Percentiles rank a stretch among this genome's conserved stretches.
Conservation (phyloP, 2,888 invertebrate genomes). For the Schizotus pectinicornis region DNA sequence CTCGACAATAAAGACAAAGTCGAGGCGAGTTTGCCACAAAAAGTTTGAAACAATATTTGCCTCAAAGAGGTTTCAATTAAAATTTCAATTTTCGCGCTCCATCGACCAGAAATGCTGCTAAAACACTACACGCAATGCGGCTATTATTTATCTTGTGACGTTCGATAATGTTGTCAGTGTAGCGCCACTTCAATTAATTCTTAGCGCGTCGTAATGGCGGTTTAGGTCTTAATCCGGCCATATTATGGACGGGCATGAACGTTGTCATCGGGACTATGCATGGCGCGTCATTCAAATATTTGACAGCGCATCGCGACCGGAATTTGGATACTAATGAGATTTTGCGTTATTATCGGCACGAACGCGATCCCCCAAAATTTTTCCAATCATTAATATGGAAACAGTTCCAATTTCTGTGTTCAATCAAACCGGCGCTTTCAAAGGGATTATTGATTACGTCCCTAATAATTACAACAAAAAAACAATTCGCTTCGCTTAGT, state of each 20-base stretch:
- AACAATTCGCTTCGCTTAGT: too few relatives aligned
- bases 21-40: background rate
- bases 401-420: too few relatives aligned
- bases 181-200: constrained; percentile 34
- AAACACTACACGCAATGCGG: constrained; percentile 7
- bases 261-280: constrained; percentile 22
- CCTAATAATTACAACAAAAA: too few relatives aligned
- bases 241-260: constrained; percentile 34
- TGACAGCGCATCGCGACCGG: constrained; percentile 13
- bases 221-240: constrained; percentile 32
- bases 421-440: too few relatives aligned
- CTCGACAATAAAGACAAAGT: background rate
- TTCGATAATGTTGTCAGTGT: constrained; percentile 25
- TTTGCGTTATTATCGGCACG: background rate
- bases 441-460: too few relatives aligned
- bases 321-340: constrained; percentile 11
- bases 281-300: constrained; percentile 24
- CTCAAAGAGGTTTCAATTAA: constrained; percentile 25
- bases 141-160: constrained; percentile 30
- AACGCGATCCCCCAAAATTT: too few relatives aligned
- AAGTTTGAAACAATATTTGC: constrained; percentile 19
- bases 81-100: constrained; percentile 30
- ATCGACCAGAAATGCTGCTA: constrained; percentile 4
- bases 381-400: too few relatives aligned
- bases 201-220: constrained; percentile 32